Conservation (phyloP, 2,113 vertebrate species). For the Thalassoma bifasciatum region DNA sequence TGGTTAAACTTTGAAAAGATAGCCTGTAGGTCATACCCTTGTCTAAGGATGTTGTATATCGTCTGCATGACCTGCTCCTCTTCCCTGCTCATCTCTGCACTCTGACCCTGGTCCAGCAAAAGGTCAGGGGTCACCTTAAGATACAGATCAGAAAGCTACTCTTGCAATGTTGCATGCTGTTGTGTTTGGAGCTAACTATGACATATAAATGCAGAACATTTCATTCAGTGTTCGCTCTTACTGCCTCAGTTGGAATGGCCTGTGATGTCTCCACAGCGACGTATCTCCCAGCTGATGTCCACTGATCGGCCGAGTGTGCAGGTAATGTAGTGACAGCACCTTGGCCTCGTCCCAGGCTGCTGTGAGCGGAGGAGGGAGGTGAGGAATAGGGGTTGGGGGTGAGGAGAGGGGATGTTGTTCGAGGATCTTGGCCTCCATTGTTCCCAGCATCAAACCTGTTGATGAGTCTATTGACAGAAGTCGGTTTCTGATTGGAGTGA, state of each 20-base stretch:
- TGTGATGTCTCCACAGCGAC: slow-evolving; percentile 43
- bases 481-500: slow-evolving; percentile 72
- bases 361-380: slow-evolving; percentile 68
- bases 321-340: slow-evolving; percentile 30
- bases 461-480: slow-evolving; percentile 84
- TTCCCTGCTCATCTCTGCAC: slow-evolving; percentile 77
- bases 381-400: slow-evolving; percentile 62
- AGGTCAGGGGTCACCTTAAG: slow-evolving; percentile 94
- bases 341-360: slow-evolving; percentile 70
- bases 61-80: slow-evolving; percentile 85
- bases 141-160: slow-evolving; percentile 69
- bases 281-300: slow-evolving; percentile 48
- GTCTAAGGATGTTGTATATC: slow-evolving; percentile 88
- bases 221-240: slow-evolving; percentile 61
- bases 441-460: slow-evolving; percentile 81
- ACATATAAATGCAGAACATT: not conserved
- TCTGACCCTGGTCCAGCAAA: slow-evolving; percentile 89
- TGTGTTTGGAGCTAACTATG: not conserved
- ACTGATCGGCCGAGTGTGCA: slow-evolving; percentile 43
- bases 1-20: not conserved
- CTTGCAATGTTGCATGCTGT: slow-evolving; percentile 51
- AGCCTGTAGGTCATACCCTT: slow-evolving; percentile 81
- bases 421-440: slow-evolving; percentile 68
- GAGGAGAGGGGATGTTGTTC: slow-evolving; percentile 35
- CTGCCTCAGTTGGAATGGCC: slow-evolving; percentile 77